Percentiles rank a stretch among this genome's conserved stretches.
Conservation (phyloP, 2,797 vertebrate species). For the Menidia menidia region DNA sequence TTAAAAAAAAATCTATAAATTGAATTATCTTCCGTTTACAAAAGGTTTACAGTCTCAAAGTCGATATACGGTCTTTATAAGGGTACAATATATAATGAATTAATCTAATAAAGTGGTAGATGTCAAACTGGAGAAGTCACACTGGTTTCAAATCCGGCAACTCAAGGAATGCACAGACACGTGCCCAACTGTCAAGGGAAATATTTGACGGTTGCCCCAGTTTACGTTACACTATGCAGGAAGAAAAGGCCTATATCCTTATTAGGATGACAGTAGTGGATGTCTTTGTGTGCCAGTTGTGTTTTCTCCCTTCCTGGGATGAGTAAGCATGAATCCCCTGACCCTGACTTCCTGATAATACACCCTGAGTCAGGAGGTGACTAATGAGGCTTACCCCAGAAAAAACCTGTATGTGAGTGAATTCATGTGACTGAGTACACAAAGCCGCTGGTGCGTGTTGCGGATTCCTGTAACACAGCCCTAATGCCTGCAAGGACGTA, state of each 20-base stretch:
- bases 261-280: slow-evolving; percentile 30
- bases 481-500: slow-evolving; percentile 55
- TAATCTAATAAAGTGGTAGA: no score
- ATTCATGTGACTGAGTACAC: slow-evolving; percentile 35
- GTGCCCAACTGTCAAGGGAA: not conserved
- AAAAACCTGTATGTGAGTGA: slow-evolving; percentile 20
- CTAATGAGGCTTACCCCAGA: slow-evolving; percentile 38
- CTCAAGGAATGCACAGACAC: no score
- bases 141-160: no score
- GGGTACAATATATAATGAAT: no score
- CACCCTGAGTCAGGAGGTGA: slow-evolving; percentile 46
- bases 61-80: no score
- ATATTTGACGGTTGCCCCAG: not conserved
- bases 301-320: slow-evolving; percentile 51
- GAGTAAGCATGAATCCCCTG: slow-evolving; percentile 46
- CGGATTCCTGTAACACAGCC: slow-evolving; percentile 60
- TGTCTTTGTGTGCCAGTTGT: slow-evolving; percentile 16
- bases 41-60: no score
- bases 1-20: not conserved
- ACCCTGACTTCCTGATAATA: slow-evolving; percentile 55
- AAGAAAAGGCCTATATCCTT: slow-evolving; percentile 14
- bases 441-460: slow-evolving; percentile 28
- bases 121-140: no score
- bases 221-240: not conserved
- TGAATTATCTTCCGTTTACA: no score